Conservation (phyloP, 2,797 vertebrate genomes). For the Salmo trutta region DNA sequence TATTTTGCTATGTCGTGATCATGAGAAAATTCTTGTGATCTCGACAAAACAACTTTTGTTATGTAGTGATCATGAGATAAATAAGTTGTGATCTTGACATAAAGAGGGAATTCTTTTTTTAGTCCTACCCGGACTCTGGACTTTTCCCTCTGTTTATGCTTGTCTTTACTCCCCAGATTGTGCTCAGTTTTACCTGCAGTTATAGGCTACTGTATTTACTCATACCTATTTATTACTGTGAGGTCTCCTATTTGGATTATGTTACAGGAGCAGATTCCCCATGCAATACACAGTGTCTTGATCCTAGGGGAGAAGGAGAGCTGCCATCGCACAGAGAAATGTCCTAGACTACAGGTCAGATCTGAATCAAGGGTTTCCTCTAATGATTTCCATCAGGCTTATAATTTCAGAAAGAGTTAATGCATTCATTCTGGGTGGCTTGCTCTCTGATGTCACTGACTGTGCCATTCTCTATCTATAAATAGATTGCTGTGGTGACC, state of each 20-base stretch:
- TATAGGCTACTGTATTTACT: neutral
- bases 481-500: slow-evolving; percentile 82
- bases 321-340: slow-evolving; percentile 66
- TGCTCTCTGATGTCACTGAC: neutral
- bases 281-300: slow-evolving; percentile 73
- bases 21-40: too few relatives aligned
- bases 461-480: slow-evolving; percentile 15
- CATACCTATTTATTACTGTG: neutral
- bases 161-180: too few relatives aligned
- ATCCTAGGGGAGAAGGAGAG: slow-evolving; percentile 84
- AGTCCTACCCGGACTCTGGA: too few relatives aligned
- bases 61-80: too few relatives aligned
- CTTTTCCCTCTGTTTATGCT: too few relatives aligned
- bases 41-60: too few relatives aligned
- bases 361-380: slow-evolving; percentile 32
- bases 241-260: neutral
- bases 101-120: too few relatives aligned
- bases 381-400: neutral
- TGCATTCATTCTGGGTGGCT: neutral
- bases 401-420: neutral
- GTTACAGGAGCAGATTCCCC: slow-evolving; percentile 65
- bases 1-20: too few relatives aligned
- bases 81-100: too few relatives aligned
- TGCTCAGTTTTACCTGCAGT: too few relatives aligned
- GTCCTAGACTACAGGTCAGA: slow-evolving; percentile 65